Conservation (phyloP, 2,888 invertebrate genomes). For the Sminthurides aquaticus region DNA sequence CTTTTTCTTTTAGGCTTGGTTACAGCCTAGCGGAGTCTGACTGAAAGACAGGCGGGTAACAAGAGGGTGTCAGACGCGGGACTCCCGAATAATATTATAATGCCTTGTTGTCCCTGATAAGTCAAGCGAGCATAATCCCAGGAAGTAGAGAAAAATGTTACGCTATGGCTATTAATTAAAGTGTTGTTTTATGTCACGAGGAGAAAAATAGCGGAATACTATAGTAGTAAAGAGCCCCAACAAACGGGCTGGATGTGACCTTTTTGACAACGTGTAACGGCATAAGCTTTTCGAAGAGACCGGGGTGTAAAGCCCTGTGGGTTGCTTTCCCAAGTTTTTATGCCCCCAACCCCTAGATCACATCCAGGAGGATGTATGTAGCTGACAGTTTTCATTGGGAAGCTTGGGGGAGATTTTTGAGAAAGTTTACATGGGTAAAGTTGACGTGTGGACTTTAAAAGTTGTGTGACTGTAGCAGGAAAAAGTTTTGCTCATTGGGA, state of each 20-base stretch:
- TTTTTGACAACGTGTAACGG: too few relatives aligned
- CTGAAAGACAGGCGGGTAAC: too few relatives aligned
- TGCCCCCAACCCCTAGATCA: not conserved
- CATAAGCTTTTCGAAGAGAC: too few relatives aligned
- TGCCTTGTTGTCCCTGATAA: not conserved
- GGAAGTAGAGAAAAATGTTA: not conserved
- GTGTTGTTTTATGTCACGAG: not conserved
- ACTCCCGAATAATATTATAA: not conserved
- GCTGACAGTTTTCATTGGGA: not conserved
- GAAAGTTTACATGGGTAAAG: not conserved
- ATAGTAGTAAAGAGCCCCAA: too few relatives aligned
- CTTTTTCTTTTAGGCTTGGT: too few relatives aligned
- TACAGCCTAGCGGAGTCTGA: too few relatives aligned
- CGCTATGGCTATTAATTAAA: not conserved
- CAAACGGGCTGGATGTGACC: too few relatives aligned
- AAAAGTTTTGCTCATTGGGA: not conserved
- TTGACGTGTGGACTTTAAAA: not conserved
- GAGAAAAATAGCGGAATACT: not conserved
- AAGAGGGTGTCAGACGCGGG: not conserved
- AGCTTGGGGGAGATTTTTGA: not conserved
- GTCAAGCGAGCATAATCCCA: not conserved
- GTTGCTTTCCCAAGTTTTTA: too few relatives aligned
- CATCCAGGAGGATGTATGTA: not conserved
- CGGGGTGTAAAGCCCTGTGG: too few relatives aligned
- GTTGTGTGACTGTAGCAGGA: not conserved